Evolutionary conservation across 2,113 vertebrate genomes (phyloP), one percentile per base, ranked within the genome.

Genomic region (Arothron firmamentum): DNA sequence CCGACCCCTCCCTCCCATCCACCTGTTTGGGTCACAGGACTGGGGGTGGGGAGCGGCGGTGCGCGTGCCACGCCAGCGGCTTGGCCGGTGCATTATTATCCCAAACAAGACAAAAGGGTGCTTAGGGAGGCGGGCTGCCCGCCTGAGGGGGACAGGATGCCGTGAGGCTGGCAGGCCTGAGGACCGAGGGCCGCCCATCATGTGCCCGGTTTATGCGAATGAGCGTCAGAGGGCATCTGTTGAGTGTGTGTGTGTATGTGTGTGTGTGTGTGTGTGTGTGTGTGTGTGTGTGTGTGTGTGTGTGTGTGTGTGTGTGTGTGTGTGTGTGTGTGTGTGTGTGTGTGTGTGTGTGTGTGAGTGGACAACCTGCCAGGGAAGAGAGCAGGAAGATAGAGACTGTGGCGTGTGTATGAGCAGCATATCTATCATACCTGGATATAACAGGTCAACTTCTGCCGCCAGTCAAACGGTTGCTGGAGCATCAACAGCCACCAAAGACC

Each of bases 1-100:
- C 75, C 75, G 67, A 58, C 67, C 70, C 56, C 34, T 74, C 73
- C 62, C 74, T 77, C 71, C 70, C 20, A 75, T 83, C 81, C 85
- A 91, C 89, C 88, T 90, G 87, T 92, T 90, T 85, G 79, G 85
- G 86, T 79, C 75, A 78, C 82, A 81, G 79, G 84, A 58, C 15
- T n/a, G 5, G 14, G 45, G 43, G 43, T 14, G 43, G 12, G n/a
- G 11, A 85, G 78, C 63, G 65, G 81, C 70, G 76, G 67, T 71
- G 87, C 82, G 68, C 69, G 86, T 90, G 89, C 85, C 88, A 84
- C 82, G 85, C 87, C 88, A 85, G 84, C 59, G 71, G 78, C 82
- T 85, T 81, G 81, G 80, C 75, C 83, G 74, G 64, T 67, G 70
- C 75, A 80, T 86, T 86, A 83, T 90, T 89, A 86, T 81, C 85